A percentile compares a stretch with the other conserved stretches of the same genome.
phyloP scores from a whole-genome alignment of 2,888 invertebrate genomes.

The Yponomeuta sedellus region DNA sequence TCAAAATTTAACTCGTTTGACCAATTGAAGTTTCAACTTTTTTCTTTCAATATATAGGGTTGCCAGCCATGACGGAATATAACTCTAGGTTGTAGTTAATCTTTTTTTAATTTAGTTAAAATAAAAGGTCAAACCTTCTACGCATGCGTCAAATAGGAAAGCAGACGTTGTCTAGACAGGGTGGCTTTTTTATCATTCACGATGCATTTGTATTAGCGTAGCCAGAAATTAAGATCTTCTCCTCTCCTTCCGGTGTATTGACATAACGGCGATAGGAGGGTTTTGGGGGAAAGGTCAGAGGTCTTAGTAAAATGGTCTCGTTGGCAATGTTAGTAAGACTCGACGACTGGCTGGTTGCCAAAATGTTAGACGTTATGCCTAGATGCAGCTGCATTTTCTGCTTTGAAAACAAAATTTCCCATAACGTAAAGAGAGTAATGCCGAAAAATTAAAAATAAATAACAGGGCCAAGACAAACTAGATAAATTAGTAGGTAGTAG shows the following conservation, averaged over 20 bases:
- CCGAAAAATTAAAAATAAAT: no score
- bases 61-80: neutral
- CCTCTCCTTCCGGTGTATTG: neutral
- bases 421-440: no score
- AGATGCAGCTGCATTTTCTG: neutral
- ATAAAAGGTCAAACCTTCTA: conserved; percentile 2
- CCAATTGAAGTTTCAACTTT: neutral
- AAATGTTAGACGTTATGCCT: neutral
- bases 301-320: neutral
- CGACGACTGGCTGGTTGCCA: neutral
- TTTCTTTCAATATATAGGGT: neutral
- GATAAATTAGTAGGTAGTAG: neutral
- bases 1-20: neutral
- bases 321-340: neutral
- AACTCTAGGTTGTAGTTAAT: no score
- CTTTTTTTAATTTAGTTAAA: neutral
- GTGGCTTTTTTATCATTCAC: conserved; percentile 32
- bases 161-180: conserved; percentile 62
- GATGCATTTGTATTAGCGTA: neutral
- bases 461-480: no score
- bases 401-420: no score
- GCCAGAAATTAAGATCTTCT: neutral
- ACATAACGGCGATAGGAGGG: neutral
- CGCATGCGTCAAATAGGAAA: conserved; percentile 44
- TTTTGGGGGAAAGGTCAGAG: neutral